phyloP scores from a whole-genome alignment of 2,113 vertebrate genomes.

The Triplophysa rosa region DNA sequence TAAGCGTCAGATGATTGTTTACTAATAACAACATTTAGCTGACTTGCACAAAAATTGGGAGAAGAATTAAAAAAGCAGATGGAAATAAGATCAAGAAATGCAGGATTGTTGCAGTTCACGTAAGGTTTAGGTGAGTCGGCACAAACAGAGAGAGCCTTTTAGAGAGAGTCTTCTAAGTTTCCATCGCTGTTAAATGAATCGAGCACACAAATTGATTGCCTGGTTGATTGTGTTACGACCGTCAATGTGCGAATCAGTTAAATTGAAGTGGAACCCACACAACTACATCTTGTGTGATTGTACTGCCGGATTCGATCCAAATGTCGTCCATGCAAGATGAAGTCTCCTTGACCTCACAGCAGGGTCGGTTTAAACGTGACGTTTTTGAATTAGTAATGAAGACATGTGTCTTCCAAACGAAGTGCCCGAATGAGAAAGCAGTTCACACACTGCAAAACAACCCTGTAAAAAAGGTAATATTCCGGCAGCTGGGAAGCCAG shows the following conservation, averaged over 20 bases:
- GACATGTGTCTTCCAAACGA: too few species aligned
- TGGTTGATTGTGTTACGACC: conserved; percentile 58
- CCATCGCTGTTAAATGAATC: conserved; percentile 53
- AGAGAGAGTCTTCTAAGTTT: not conserved
- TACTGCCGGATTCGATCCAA: conserved; percentile 72
- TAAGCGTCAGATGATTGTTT: conserved; percentile 69
- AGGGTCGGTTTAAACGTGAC: not conserved
- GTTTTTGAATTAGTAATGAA: too few species aligned
- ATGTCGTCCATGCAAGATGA: conserved; percentile 52
- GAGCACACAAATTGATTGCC: conserved; percentile 65
- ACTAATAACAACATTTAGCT: conserved; percentile 64
- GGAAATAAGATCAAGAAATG: not conserved
- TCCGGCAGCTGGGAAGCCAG: too few species aligned
- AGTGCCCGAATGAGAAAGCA: too few species aligned
- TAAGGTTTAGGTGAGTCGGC: conserved; percentile 8
- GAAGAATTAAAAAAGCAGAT: not conserved
- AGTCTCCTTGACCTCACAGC: conserved; percentile 19
- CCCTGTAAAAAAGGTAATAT: too few species aligned
- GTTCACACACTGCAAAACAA: too few species aligned
- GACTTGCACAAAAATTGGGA: not conserved
- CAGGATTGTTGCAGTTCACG: not conserved
- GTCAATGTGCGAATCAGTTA: conserved; percentile 70
- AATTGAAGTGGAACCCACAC: conserved; percentile 62
- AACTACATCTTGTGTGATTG: conserved; percentile 50
- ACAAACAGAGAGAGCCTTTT: not conserved